phyloP scores from a whole-genome alignment of 2,888 invertebrate species.

The Leptopterna dolabrata region DNA sequence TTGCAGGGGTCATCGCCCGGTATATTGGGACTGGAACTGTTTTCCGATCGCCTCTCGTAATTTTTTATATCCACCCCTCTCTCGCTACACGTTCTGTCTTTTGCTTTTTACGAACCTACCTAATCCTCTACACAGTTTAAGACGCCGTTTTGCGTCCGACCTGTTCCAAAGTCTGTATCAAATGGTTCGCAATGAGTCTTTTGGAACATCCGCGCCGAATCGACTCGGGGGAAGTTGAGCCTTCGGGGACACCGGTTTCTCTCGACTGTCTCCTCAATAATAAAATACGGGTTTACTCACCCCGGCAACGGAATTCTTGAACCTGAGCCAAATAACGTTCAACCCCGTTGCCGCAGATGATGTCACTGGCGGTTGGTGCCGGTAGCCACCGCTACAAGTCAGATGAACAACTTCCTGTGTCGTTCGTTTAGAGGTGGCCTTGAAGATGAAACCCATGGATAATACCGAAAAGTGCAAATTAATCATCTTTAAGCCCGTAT shows the following conservation, averaged over 20 bases:
- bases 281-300: constrained; percentile 39
- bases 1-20: not conserved
- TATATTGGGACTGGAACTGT: not conserved
- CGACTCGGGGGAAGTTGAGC: not conserved
- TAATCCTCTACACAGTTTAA: not conserved
- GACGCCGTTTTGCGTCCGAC: not conserved
- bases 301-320: not conserved
- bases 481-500: too few relatives aligned
- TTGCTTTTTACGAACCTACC: not conserved
- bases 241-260: not conserved
- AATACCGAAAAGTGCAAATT: too few relatives aligned
- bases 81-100: not conserved
- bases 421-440: not conserved
- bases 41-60: not conserved
- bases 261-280: not conserved
- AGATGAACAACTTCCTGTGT: not conserved
- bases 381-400: not conserved
- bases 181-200: not conserved
- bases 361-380: not conserved
- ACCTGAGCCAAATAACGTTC: constrained; percentile 7
- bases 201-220: not conserved
- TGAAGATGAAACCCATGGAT: not conserved
- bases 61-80: not conserved
- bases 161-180: not conserved
- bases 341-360: not conserved